Percentiles rank a stretch among this genome's conserved stretches.
These are phyloP conservation scores for Epizoanthus fatuus DNA, from an alignment of 92 coral and sea anemone genomes.

Conservation along the genomic window DNA sequence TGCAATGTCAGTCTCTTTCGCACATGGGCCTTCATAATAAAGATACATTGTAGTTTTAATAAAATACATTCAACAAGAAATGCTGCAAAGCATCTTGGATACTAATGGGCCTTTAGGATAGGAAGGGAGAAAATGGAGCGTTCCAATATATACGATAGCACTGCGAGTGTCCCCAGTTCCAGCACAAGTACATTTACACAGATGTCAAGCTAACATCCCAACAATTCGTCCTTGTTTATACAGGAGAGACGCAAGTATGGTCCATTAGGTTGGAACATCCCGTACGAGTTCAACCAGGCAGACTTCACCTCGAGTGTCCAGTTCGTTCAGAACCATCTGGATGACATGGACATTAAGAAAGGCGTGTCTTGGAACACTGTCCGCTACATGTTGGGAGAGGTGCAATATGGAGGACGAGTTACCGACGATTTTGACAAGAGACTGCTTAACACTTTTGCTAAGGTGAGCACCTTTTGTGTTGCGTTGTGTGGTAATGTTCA, in stretches of 20 bases:
- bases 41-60: no score
- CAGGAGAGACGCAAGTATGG: slow-evolving; percentile 99
- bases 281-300: slow-evolving; percentile 98
- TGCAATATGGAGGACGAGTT: slow-evolving; percentile 94
- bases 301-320: slow-evolving; percentile 99
- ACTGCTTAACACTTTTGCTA: slow-evolving; percentile 93
- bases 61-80: no score
- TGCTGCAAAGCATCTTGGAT: no score
- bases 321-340: slow-evolving; percentile 97
- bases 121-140: no score
- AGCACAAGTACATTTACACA: no score
- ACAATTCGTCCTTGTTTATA: not conserved
- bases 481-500: not conserved
- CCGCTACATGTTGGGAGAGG: slow-evolving; percentile 97
- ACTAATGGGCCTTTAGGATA: no score
- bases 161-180: no score
- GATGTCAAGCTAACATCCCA: not conserved
- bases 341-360: slow-evolving; percentile 96
- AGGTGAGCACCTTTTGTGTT: slow-evolving; percentile 55
- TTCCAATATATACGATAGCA: no score
- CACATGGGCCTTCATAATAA: no score
- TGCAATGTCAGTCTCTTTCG: no score
- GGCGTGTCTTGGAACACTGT: slow-evolving; percentile 99
- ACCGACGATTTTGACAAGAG: slow-evolving; percentile 97
- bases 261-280: slow-evolving; percentile 98